These are phyloP conservation scores for Amblyornis subalaris DNA, from an alignment of 2,113 vertebrate genomes.

Conservation along the genomic window DNA sequence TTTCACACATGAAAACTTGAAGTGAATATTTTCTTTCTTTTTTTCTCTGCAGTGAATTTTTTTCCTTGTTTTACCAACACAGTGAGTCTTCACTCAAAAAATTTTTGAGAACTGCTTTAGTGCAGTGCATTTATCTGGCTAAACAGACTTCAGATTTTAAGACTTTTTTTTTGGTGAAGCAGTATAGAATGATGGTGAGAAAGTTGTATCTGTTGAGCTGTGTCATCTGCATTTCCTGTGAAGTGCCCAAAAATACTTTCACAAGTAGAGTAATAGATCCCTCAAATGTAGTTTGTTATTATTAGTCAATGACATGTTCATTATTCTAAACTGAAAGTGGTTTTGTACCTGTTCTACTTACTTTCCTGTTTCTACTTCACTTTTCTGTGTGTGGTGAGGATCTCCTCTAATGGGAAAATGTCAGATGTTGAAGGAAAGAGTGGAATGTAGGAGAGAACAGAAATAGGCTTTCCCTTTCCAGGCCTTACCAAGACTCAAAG, in stretches of 20 bases:
- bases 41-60: neutral
- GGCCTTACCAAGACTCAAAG: neutral
- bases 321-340: neutral
- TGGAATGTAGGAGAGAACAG: neutral
- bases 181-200: neutral
- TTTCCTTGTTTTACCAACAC: neutral
- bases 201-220: neutral
- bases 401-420: neutral
- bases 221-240: neutral
- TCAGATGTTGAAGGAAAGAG: neutral
- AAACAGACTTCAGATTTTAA: neutral
- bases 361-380: neutral
- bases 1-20: fast-evolving
- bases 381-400: neutral
- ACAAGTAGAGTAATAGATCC: neutral
- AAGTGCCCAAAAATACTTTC: neutral
- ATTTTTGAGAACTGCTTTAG: neutral
- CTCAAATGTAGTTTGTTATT: neutral
- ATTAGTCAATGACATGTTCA: neutral
- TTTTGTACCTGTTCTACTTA: neutral
- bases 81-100: too few species aligned
- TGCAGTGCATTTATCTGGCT: neutral
- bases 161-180: neutral
- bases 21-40: neutral
- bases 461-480: neutral